Percentiles rank a stretch among this genome's conserved stretches.
Conservation (phyloP, 2,113 vertebrate species). For the Zapus hudsonius region DNA sequence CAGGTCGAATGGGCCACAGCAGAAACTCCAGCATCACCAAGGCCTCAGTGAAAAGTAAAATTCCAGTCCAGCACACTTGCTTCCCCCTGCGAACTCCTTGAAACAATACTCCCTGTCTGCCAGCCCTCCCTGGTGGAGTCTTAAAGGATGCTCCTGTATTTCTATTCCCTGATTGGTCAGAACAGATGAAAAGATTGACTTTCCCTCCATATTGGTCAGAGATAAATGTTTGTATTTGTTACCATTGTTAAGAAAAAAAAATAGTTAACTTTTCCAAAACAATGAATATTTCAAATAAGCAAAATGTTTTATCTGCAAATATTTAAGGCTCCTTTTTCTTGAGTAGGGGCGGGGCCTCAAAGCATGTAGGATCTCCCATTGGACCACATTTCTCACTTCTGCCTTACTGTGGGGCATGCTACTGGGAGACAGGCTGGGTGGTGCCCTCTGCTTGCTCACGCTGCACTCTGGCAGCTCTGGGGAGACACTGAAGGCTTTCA, state of each 20-base stretch:
- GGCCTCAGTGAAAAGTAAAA: too few species aligned
- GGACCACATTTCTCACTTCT: not conserved
- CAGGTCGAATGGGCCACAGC: too few species aligned
- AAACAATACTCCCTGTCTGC: too few species aligned
- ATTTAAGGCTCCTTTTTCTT: not conserved
- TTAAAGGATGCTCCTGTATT: too few species aligned
- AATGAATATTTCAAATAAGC: not conserved
- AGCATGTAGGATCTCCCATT: not conserved
- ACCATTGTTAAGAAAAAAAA: not conserved
- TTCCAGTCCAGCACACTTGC: too few species aligned
- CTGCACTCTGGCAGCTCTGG: not conserved
- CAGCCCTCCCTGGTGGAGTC: too few species aligned
- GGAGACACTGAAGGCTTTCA: not conserved
- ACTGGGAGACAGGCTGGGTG: not conserved
- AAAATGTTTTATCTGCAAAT: not conserved
- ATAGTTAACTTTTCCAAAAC: conserved; percentile 16
- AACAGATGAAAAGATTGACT: not conserved
- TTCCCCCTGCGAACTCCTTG: too few species aligned
- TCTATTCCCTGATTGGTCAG: not conserved
- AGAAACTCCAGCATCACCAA: too few species aligned
- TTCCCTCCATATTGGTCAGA: conserved; percentile 4
- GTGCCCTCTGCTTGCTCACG: not conserved
- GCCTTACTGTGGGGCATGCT: not conserved
- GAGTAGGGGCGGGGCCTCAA: not conserved
- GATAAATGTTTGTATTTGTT: conserved; percentile 15